Evolutionary conservation across 64 coral and sea anemone genomes (phyloP), one percentile per base, ranked within the genome.

Genomic region (Pocillopora verrucosa): DNA sequence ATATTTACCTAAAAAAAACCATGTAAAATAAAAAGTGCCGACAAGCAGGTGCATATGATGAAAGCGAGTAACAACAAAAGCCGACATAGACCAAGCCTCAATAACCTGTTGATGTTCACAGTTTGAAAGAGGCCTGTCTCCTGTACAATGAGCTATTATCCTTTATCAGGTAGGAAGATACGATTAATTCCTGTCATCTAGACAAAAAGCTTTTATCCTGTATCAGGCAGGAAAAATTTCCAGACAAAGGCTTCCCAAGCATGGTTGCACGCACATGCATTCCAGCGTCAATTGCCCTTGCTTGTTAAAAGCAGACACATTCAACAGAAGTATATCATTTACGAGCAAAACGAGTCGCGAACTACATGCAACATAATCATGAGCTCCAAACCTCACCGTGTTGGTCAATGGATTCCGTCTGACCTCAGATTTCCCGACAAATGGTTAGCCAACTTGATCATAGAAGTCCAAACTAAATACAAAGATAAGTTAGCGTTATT

Each of bases 391-490:
- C 79, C 72, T 84, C 63, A 57, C 76, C 72, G 56, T n/a, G 59
- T 91, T 83, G 78, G 89, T 76, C 68, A 84, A 76, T 91, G 79
- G 89, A 68, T 84, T 83, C 89, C 80, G 65, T 80, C 88, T 34
- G 88, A 89, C 51, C 63, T 19, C 76, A 80, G 73, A 37, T 13
- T 89, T 58, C 13, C 72, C 59, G 77, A 89, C 77, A 14, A 89
- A 73, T 89, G 88, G 88, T 72, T 89, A 59, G 61, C 36, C 19
- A 58, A 80, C 37, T 34, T 89, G n/a, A 70, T 89, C 63, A 26
- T 57, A 72, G 88, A 89, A 60, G 88, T 80, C 16, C 17, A 89
- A 35, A 67, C 1, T 56, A 79, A 79, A 56, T 67, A 20, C 62
- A 89, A 56, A 10, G 58, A 69, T 57, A 77, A 89, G 60, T 79